Evolutionary conservation across 1,140 invertebrate genomes (phyloP).

Genomic region (Drosophila nasuta): DNA sequence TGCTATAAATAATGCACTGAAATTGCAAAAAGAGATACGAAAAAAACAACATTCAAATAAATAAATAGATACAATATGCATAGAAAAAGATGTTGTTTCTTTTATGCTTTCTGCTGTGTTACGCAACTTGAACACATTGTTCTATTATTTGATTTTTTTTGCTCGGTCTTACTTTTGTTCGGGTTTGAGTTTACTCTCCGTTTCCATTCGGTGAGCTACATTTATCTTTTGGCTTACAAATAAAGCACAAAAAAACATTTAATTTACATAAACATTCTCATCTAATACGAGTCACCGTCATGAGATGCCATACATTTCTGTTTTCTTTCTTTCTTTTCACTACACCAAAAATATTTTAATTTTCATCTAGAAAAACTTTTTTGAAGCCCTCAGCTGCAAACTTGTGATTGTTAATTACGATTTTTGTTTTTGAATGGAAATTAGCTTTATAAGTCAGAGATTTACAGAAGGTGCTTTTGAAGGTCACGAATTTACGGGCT

Average conservation of each 20-base stretch:
- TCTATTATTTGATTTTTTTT: conserved; percentile 11
- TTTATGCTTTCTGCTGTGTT: conserved; percentile 18
- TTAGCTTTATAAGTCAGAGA: no score
- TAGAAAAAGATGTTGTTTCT: conserved; percentile 44
- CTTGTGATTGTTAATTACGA: conserved; percentile 1
- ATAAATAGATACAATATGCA: conserved; percentile 13
- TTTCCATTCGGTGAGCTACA: conserved; percentile 33
- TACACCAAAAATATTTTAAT: conserved; percentile 4
- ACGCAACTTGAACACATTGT: conserved; percentile 37
- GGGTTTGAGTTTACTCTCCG: conserved; percentile 7
- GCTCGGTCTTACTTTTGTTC: background rate
- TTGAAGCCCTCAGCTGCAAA: background rate
- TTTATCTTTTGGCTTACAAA: conserved; percentile 31
- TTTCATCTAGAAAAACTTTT: conserved; percentile 4
- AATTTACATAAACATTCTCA: conserved; percentile 44
- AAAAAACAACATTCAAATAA: conserved; percentile 3
- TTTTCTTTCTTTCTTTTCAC: background rate
- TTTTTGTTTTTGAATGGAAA: conserved; percentile 4
- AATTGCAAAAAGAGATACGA: conserved; percentile 42
- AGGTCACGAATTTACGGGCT: no score
- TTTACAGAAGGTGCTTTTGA: no score
- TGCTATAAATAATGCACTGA: conserved; percentile 67
- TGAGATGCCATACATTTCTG: background rate
- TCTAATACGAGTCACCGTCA: conserved; percentile 5
- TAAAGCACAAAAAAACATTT: conserved; percentile 24